phyloP scores from a whole-genome alignment of 2,888 invertebrate genomes.

The Macrosoma leucophasiata region DNA sequence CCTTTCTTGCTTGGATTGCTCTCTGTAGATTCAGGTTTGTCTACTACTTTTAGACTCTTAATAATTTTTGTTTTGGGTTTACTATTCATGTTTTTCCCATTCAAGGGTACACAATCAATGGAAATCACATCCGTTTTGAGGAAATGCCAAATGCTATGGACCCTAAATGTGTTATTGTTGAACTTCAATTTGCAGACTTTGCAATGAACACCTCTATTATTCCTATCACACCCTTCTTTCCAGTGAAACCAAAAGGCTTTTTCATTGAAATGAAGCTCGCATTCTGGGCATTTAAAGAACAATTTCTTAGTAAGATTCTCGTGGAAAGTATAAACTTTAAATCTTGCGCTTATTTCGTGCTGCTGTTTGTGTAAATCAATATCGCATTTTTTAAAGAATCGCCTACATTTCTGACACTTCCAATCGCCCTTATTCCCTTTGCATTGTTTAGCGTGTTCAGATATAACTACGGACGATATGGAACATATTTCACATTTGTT shows the following conservation, averaged over 20 bases:
- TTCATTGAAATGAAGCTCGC: constrained; percentile 36
- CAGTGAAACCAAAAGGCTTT: constrained; percentile 30
- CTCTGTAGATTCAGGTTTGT: too few relatives aligned
- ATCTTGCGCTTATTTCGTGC: constrained; percentile 30
- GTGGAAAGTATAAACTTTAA: constrained; percentile 31
- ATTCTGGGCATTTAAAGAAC: constrained; percentile 35
- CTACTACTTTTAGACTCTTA: not conserved
- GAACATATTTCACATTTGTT: constrained; percentile 25
- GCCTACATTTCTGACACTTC: constrained; percentile 31
- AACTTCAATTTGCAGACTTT: constrained; percentile 29
- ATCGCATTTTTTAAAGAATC: constrained; percentile 30
- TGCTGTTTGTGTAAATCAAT: constrained; percentile 31
- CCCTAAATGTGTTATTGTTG: not conserved
- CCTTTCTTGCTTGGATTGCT: too few relatives aligned
- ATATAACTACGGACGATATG: constrained; percentile 12
- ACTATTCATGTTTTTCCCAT: not conserved
- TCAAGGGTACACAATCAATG: not conserved
- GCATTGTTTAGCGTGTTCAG: constrained; percentile 19
- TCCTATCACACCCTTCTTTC: constrained; percentile 18
- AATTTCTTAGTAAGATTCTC: constrained; percentile 28
- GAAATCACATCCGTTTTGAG: constrained; percentile 1
- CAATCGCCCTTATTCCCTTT: constrained; percentile 12
- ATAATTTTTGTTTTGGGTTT: not conserved
- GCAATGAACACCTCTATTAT: constrained; percentile 23
- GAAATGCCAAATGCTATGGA: constrained; percentile 27